Conservation (phyloP, 37 sponge, comb jelly and placozoan genomes). For the Agelas oroides region DNA sequence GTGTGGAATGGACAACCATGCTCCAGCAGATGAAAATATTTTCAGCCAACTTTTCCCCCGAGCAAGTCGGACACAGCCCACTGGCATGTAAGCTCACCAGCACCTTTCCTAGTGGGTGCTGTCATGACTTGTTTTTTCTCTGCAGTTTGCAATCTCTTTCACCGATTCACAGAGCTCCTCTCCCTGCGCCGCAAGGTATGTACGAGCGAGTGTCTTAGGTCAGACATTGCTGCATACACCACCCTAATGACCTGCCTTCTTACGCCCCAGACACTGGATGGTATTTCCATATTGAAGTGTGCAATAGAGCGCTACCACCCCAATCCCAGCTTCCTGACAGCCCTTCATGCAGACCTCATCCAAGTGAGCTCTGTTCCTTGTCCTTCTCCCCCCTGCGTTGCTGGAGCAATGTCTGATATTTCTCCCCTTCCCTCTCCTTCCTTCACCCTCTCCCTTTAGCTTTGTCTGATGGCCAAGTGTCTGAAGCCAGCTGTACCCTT, state of each 20-base stretch:
- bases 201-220: neutral
- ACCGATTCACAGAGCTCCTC: constrained; percentile 32
- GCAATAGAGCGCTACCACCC: constrained; percentile 67
- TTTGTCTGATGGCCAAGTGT: constrained; percentile 87
- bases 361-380: constrained; percentile 68
- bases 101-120: too few species aligned
- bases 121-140: neutral
- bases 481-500: constrained; percentile 84
- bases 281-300: constrained; percentile 28
- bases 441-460: constrained; percentile 26
- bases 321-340: constrained; percentile 65
- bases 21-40: constrained; percentile 53
- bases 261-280: constrained; percentile 32
- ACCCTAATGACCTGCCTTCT: too few species aligned
- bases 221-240: too few species aligned
- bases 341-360: constrained; percentile 82
- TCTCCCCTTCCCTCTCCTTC: neutral
- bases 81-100: constrained; percentile 32
- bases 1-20: constrained; percentile 26
- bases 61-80: constrained; percentile 31
- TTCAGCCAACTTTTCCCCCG: constrained; percentile 7
- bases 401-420: too few species aligned
- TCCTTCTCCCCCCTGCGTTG: neutral
- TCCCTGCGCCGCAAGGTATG: constrained; percentile 24
- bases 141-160: constrained; percentile 66